Evolutionary conservation across 2,797 vertebrate genomes (phyloP), one percentile per base, ranked within the genome.

Genomic region (Toxotes lorentzi): DNA sequence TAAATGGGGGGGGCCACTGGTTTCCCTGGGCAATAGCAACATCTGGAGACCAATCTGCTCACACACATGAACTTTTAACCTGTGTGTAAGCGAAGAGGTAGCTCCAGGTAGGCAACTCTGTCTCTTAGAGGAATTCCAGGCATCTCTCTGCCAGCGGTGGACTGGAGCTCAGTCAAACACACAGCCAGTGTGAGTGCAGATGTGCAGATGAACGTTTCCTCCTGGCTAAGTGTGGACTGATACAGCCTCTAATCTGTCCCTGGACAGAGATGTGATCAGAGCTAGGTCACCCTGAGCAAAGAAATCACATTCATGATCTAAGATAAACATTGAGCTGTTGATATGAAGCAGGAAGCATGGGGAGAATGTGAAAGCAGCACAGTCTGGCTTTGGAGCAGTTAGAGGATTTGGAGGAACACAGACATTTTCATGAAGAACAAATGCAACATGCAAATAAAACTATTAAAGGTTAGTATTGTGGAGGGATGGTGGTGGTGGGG

Each of bases 11-110:
- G 27, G 4, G 45, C 24, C 64, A 72, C 48, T 56, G n/a, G 24
- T 85, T 82, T 65, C 78, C 70, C 56, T 17, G 8, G 64, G 73
- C 64, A 53, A 68, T 24, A 69, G 43, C 45, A 82, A 89, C 86
- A 90, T 91, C 85, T 88, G 83, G 77, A 86, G 48, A 51, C 10
- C 12, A 3, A 61, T 23, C 58, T 59, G 23, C 24, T 51, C 34
- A 74, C 65, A 70, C 50, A 40, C n/a, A 24, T 69, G 54, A 77
- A 81, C 77, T 68, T 56, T 81, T 76, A 35, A 54, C 74, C 82
- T 60, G 14, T 40, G 21, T 47, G 19, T 68, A 24, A 60, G 27
- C 50, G 12, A 47, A 68, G 54, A 58, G 10, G 41, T 34, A 30
- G 70, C 65, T 65, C 32, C 40, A 68, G 78, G 85, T 84, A 43